Evolutionary conservation across 2,113 vertebrate species (phyloP), one percentile per base, ranked within the genome.

Genomic region (Eudyptes chrysolophus): DNA sequence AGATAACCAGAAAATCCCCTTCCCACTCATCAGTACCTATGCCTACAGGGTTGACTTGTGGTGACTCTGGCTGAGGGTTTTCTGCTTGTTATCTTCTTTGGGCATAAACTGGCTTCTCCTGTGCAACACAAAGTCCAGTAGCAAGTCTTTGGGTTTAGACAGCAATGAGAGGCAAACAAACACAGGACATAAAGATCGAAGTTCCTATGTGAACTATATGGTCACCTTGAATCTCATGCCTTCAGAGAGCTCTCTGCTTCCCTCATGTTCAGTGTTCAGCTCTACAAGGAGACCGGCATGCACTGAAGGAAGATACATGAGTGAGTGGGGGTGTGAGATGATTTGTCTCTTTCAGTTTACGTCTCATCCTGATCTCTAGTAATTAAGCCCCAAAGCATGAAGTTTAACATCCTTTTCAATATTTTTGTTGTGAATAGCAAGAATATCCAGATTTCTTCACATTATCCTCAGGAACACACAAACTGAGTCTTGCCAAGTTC

Each of bases 391-490:
- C 71, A 86, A 86, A 96, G 89, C 89, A 78, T 86, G 60, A 83
- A 88, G 68, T 90, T 77, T 90, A 95, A 95, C 87, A 95, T 88
- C 60, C 75, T 92, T 92, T 77, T 95, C 93, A 92, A 24, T 74
- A 84, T 70, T 94, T 97, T 77, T 94, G 78, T 95, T 93, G 85
- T 88, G 60, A 96, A 60, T 92, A 84, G 88, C 85, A 87, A 92
- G 89, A 96, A 93, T 92, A 96, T 88, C 85, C 93, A 95, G 78
- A 97, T 95, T 97, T 96, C 75, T 93, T 96, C 95, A 88, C 71
- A 77, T 97, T 96, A 95, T 95, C 89, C 95, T 87, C 71, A 90
- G 93, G 88, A 95, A 95, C 55, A 96, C 58, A 87, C 42, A 77
- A 90, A 86, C 51, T 85, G 75, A 92, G 68, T 36, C 94, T 52